Evolutionary conservation across 2,797 vertebrate species (phyloP).

Genomic region (Vespertilio murinus): DNA sequence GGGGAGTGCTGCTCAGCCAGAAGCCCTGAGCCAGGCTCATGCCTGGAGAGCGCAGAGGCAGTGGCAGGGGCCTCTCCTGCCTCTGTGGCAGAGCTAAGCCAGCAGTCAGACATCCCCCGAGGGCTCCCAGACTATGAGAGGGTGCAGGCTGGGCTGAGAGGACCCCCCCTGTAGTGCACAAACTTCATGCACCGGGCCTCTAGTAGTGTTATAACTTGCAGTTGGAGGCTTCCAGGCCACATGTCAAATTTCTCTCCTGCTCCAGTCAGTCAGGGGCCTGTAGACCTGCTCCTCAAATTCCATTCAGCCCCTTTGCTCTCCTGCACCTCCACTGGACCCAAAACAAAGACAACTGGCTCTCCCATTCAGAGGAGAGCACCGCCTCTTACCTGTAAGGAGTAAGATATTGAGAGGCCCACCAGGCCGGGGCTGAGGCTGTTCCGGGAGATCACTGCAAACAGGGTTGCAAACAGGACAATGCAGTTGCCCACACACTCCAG

Average conservation of each 20-base stretch:
- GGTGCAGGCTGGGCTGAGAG: too few species aligned
- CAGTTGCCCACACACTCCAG: slow-evolving; percentile 95
- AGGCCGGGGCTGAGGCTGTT: slow-evolving; percentile 91
- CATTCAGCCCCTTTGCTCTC: too few species aligned
- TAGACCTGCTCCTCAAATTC: background rate
- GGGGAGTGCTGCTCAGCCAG: too few species aligned
- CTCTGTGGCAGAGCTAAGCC: too few species aligned
- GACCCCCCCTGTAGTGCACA: too few species aligned
- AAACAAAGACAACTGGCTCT: background rate
- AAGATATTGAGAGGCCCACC: slow-evolving; percentile 95
- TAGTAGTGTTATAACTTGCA: background rate
- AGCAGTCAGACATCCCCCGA: too few species aligned
- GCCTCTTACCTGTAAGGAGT: slow-evolving; percentile 91
- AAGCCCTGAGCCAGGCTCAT: too few species aligned
- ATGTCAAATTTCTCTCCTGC: background rate
- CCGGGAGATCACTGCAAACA: slow-evolving; percentile 92
- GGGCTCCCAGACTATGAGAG: too few species aligned
- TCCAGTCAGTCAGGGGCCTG: background rate
- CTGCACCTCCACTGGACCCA: background rate
- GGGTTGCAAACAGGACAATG: slow-evolving; percentile 92
- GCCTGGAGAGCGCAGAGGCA: too few species aligned
- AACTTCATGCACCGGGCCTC: too few species aligned
- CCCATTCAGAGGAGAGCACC: accelerated
- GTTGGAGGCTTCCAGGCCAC: background rate
- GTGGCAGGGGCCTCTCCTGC: too few species aligned